Base-by-base conservation (phyloP, 2,113 vertebrate species). In the Oreotragus oreotragus region DNA sequence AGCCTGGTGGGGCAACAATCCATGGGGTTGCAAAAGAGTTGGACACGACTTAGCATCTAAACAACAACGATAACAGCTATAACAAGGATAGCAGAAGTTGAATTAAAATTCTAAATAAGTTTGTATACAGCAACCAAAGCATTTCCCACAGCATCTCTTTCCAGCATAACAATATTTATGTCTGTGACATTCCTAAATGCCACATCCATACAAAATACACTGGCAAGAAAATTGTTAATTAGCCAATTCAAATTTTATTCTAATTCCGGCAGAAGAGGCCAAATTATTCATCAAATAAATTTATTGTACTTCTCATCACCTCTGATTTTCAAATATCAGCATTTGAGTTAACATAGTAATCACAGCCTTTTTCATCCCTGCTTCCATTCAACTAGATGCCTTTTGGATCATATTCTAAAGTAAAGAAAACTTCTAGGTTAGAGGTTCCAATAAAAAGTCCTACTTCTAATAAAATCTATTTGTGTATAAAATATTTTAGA, bases 271-370 rank as follows among this genome's bases (percentile, higher is more conserved):
- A n/a, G 60, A 89, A 91, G 7, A 96, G 55, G 28, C 83, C 43
- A 49, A 30, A 39, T 66, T 30, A 76, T 86, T 96, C 83, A 36
- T 57, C 83, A 80, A 66, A 57, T 53, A 70, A 49, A 7, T 62
- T 84, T 60, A 33, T 58, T 55, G 6, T 66, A 66, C 57, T 39
- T 12, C 33, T 64, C 47, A 79, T 89, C 80, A 57, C 43, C 62
- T 92, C 76, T 83, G 43, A 51, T 87, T 80, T 66, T 88, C 76
- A 81, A 70, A 84, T 76, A 92, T 96, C 83, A 88, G 90, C 93
- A 43, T 76, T n/a, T 64, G 80, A 80, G 55, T 47, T 64, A 79
- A 77, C 43, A 17, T 70, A 49, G 87, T 87, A 87, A 96, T 88
- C 84, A 84, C 16, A 30, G 47, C 6, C 66, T 95, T 94, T 91